Base-by-base conservation (phyloP, 2,113 vertebrate genomes). In the Excalfactoria chinensis region DNA sequence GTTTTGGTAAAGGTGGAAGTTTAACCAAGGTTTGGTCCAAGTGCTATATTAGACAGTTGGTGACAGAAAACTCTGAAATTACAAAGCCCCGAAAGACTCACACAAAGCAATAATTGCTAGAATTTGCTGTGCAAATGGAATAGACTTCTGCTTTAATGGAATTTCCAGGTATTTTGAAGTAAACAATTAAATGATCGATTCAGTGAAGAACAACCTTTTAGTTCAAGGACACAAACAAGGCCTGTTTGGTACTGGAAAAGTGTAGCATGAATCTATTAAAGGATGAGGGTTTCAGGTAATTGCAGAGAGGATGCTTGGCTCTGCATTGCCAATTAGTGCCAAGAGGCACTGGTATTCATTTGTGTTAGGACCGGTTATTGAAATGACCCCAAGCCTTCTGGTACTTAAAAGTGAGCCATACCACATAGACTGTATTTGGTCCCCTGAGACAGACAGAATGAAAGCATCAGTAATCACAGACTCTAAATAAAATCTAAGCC, bases 121-220 rank as follows among this genome's bases (percentile, higher is more conserved):
- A 40, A 44, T 56, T 62, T 82, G 77, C 81, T 82, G 46, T 60
- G 55, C 63, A 83, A 80, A 44, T 79, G 51, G 86, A 90, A 69
- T 7, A 43, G 78, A 46, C 63, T 69, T 75, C 43, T 75, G 46
- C 84, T 85, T 85, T 95, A 94, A 91, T 85, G 86, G 84, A 22
- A 80, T 82, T 95, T 70, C 78, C 68, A 94, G 86, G 72, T 93
- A 89, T 91, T 94, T 94, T 82, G 74, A 92, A 77, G 78, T 70
- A 94, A 94, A 94, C 91, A 91, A 91, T 92, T 77, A 32, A 93
- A 91, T 93, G 90, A 87, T 89, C 78, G 3, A 92, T 94, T 66
- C 80, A 62, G 78, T 5, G 8, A 59, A 76, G 88, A 89, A 9
- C 34, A 90, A 14, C 71, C 59, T 92, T 93, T 93, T 43, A 89